phyloP scores from a whole-genome alignment of 2,888 invertebrate genomes.

The Drepana falcataria region DNA sequence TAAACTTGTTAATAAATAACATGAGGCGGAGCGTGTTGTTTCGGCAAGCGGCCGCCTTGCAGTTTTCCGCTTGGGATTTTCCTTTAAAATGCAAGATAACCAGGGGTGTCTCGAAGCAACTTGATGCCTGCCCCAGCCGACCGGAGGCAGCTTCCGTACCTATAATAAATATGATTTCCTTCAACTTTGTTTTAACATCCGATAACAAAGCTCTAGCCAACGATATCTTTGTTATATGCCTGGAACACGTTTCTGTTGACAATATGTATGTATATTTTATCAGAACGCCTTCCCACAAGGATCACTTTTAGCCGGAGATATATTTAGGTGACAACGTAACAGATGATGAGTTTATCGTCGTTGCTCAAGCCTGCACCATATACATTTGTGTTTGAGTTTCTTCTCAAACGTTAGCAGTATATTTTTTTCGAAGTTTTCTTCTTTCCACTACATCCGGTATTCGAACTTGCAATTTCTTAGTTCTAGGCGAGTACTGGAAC shows the following conservation, averaged over 20 bases:
- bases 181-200: slow-evolving; percentile 28
- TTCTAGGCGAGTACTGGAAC: too few species aligned
- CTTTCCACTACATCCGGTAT: too few species aligned
- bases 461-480: too few species aligned
- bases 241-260: slow-evolving; percentile 14
- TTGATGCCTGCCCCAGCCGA: slow-evolving; percentile 26
- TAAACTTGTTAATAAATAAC: neutral
- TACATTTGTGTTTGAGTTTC: too few species aligned
- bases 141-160: slow-evolving; percentile 15
- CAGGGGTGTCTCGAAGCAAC: slow-evolving; percentile 28
- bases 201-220: slow-evolving; percentile 23
- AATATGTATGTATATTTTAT: too few species aligned
- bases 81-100: slow-evolving; percentile 23
- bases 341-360: too few species aligned
- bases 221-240: slow-evolving; percentile 15
- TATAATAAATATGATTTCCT: slow-evolving; percentile 38
- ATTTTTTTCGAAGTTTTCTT: too few species aligned
- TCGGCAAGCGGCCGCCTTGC: slow-evolving; percentile 13
- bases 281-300: too few species aligned
- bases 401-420: too few species aligned
- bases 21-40: neutral
- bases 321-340: too few species aligned
- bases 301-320: too few species aligned
- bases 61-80: slow-evolving; percentile 23
- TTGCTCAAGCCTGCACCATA: too few species aligned